phyloP scores from a whole-genome alignment of 2,888 invertebrate species.

The Cheilosia variabilis region DNA sequence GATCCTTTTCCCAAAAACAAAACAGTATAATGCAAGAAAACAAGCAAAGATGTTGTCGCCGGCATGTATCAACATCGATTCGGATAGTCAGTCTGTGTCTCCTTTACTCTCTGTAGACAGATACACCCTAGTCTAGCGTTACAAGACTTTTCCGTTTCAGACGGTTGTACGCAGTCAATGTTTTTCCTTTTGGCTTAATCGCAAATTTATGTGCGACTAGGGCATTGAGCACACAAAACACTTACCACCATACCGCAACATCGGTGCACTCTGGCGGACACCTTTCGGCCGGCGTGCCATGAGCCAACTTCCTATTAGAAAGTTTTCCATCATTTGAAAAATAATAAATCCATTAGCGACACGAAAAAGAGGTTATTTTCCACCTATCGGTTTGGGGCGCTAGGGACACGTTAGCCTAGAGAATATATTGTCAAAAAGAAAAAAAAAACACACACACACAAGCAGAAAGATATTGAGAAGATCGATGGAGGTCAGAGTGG shows the following conservation, averaged over 20 bases:
- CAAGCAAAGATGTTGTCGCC: conserved; percentile 72
- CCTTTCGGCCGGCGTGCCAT: conserved; percentile 30
- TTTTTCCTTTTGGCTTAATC: conserved; percentile 59
- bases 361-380: conserved; percentile 65
- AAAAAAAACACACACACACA: too few relatives aligned
- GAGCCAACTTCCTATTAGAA: conserved; percentile 65
- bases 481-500: conserved; percentile 70
- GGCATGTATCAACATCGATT: conserved; percentile 70
- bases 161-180: conserved; percentile 43
- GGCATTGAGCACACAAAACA: conserved; percentile 55
- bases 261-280: conserved; percentile 45
- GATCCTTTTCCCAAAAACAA: conserved; percentile 32
- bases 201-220: conserved; percentile 72
- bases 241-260: conserved; percentile 14
- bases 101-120: conserved; percentile 28
- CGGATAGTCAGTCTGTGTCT: conserved; percentile 67
- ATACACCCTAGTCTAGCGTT: conserved; percentile 40
- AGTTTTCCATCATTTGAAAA: conserved; percentile 72
- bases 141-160: conserved; percentile 67
- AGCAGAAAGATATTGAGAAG: conserved; percentile 44
- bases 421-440: conserved; percentile 22
- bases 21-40: conserved; percentile 31
- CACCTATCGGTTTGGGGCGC: conserved; percentile 12
- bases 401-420: conserved; percentile 20
- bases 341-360: conserved; percentile 75